Conservation (phyloP, 2,888 invertebrate species). For the Esperia sulphurella region DNA sequence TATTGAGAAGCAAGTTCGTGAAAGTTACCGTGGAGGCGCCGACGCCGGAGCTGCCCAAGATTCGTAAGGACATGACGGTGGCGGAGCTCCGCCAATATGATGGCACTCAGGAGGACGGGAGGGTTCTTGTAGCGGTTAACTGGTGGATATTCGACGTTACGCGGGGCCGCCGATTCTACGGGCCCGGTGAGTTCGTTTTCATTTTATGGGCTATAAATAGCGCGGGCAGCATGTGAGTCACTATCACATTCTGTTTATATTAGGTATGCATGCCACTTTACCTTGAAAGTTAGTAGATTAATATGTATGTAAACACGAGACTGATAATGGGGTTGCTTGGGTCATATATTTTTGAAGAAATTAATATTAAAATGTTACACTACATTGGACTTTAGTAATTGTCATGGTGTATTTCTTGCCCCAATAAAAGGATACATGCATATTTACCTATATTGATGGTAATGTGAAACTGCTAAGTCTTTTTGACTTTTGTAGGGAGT, state of each 20-base stretch:
- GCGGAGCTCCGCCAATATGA: slow-evolving; percentile 92
- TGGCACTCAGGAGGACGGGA: slow-evolving; percentile 91
- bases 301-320: too few relatives aligned
- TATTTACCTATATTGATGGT: too few relatives aligned
- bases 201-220: slow-evolving; percentile 55
- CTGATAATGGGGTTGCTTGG: too few relatives aligned
- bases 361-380: too few relatives aligned
- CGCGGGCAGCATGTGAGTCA: slow-evolving; percentile 42
- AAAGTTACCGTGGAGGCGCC: slow-evolving; percentile 41
- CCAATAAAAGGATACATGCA: too few relatives aligned
- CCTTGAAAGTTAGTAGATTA: too few relatives aligned
- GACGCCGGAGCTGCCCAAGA: slow-evolving; percentile 82
- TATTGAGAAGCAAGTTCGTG: slow-evolving; percentile 71
- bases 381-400: too few relatives aligned
- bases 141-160: slow-evolving; percentile 97
- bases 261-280: slow-evolving; percentile 21
- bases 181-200: slow-evolving; percentile 86
- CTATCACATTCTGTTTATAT: slow-evolving; percentile 38
- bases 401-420: too few relatives aligned
- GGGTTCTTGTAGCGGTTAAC: slow-evolving; percentile 95
- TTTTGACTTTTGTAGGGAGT: too few relatives aligned
- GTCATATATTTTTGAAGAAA: too few relatives aligned
- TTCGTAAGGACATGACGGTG: slow-evolving; percentile 93
- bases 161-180: slow-evolving; percentile 93
- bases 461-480: too few relatives aligned